Evolutionary conservation across 2,797 vertebrate species (phyloP).

Genomic region (Mus caroli): DNA sequence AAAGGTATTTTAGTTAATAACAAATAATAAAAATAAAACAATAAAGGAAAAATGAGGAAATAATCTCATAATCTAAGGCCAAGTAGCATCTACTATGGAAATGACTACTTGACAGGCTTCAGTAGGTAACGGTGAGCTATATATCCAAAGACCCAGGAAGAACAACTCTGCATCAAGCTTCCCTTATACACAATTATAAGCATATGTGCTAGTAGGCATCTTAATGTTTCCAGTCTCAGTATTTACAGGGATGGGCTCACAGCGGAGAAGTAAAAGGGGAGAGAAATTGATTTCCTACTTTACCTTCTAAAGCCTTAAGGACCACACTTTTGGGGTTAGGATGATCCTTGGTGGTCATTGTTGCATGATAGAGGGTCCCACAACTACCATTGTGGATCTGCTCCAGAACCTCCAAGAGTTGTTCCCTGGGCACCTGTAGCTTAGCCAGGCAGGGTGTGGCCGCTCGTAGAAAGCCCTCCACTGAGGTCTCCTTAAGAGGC

Average conservation of each 20-base stretch:
- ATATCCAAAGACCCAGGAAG: not conserved
- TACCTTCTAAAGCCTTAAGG: conserved; percentile 87
- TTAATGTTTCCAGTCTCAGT: not conserved
- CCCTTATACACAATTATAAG: not conserved
- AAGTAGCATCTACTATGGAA: not conserved
- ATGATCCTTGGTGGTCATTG: conserved; percentile 41
- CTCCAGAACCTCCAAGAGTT: conserved; percentile 79
- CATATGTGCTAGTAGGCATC: not conserved
- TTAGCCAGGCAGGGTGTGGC: conserved; percentile 79
- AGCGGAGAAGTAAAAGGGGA: not conserved
- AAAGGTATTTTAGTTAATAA: not conserved
- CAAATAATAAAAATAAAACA: not conserved
- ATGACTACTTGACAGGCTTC: not conserved
- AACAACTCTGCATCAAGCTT: not conserved
- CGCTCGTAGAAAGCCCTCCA: conserved; percentile 82
- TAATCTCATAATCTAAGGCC: not conserved
- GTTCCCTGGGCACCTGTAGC: conserved; percentile 86
- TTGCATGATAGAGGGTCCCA: conserved; percentile 85
- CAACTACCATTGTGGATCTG: conserved; percentile 80
- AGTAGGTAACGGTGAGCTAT: not conserved
- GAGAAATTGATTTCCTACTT: not conserved
- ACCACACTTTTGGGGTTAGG: conserved; percentile 81
- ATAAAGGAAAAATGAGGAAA: not conserved
- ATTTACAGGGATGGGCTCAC: not conserved
- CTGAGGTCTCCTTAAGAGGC: conserved; percentile 81